Evolutionary conservation across 2,888 invertebrate species (phyloP).

Genomic region (Himalopsyche japonica): DNA sequence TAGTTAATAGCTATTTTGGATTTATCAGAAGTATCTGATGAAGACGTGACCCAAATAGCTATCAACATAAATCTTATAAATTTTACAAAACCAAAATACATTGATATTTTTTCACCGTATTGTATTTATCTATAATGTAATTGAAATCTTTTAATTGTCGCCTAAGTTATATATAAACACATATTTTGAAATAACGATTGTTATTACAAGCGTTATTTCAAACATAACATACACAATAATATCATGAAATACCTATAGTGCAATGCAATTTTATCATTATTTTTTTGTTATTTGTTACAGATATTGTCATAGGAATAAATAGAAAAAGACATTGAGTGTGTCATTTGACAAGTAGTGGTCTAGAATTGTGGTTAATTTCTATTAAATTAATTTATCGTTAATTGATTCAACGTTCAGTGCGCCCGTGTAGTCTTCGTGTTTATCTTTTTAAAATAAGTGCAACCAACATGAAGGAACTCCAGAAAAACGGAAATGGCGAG

Average conservation of each 20-base stretch:
- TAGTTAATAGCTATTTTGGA: too few species aligned
- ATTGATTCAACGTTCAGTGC: background rate
- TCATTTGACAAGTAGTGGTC: background rate
- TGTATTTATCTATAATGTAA: too few species aligned
- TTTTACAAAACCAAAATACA: too few species aligned
- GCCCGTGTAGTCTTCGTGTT: background rate
- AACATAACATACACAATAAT: too few species aligned
- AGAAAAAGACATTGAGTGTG: background rate
- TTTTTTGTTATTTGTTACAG: background rate
- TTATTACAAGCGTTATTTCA: too few species aligned
- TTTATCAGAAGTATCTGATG: too few species aligned
- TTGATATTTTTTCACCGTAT: too few species aligned
- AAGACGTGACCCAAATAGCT: too few species aligned
- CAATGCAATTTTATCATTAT: background rate
- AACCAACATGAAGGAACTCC: slow-evolving; percentile 27
- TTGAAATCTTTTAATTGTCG: too few species aligned
- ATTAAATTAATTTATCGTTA: background rate
- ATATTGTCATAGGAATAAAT: background rate
- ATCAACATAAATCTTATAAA: too few species aligned
- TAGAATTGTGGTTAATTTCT: background rate
- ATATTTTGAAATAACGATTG: too few species aligned
- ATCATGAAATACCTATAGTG: background rate
- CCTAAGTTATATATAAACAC: too few species aligned
- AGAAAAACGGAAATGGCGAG: slow-evolving; percentile 30
- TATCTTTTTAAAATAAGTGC: background rate